A percentile compares a stretch with the other conserved stretches of the same genome.
phyloP scores from a whole-genome alignment of 2,113 vertebrate genomes.

The Ophiodon elongatus region DNA sequence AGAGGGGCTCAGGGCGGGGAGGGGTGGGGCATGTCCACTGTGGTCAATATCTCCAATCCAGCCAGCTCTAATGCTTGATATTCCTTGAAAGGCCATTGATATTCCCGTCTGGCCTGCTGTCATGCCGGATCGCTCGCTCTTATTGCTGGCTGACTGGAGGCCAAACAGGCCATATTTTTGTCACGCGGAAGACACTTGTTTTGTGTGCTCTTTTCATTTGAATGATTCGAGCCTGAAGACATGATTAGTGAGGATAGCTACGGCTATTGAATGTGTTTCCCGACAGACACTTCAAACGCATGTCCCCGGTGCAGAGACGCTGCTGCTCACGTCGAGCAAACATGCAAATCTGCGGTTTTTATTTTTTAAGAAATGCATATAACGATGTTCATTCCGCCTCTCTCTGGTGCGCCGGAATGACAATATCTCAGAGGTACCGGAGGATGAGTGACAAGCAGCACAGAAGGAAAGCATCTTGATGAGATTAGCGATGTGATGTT shows the following conservation, averaged over 20 bases:
- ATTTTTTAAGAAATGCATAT: slow-evolving; percentile 23
- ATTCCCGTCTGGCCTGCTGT: slow-evolving; percentile 2
- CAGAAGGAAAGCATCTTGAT: slow-evolving; percentile 43
- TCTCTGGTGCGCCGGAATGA: slow-evolving; percentile 22
- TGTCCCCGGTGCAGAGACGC: background rate
- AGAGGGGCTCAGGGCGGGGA: background rate
- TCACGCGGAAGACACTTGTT: background rate
- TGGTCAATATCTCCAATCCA: slow-evolving; percentile 25
- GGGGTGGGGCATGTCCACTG: background rate
- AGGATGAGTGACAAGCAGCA: slow-evolving; percentile 51
- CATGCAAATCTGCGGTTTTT: slow-evolving; percentile 11
- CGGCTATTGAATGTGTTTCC: background rate
- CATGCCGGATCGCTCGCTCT: slow-evolving; percentile 13
- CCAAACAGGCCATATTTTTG: background rate
- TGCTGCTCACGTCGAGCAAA: background rate
- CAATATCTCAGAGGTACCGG: slow-evolving; percentile 34
- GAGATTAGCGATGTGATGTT: slow-evolving; percentile 42
- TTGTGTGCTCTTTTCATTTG: slow-evolving; percentile 5
- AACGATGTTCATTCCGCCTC: slow-evolving; percentile 21
- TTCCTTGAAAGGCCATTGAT: slow-evolving; percentile 36
- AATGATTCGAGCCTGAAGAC: slow-evolving; percentile 26
- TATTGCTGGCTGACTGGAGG: background rate
- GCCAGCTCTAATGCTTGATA: slow-evolving; percentile 29
- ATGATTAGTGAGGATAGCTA: background rate
- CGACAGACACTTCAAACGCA: slow-evolving; percentile 13